Conservation (phyloP, 1,140 invertebrate genomes). For the Pomacea maculata region DNA sequence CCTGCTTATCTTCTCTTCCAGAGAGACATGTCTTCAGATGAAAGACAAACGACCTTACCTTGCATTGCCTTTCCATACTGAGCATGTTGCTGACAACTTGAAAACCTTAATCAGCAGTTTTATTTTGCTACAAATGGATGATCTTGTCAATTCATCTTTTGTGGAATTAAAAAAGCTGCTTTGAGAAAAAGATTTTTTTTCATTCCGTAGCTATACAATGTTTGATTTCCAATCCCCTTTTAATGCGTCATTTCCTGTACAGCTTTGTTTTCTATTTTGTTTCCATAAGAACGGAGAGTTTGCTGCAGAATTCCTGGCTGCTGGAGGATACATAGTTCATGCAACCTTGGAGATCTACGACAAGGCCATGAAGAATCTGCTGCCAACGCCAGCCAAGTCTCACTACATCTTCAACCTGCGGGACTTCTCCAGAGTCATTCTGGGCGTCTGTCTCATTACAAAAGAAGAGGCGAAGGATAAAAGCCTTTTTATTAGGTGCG, state of each 20-base stretch:
- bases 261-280: not conserved
- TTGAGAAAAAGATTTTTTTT: no score
- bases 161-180: no score
- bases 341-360: constrained; percentile 65
- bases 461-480: constrained; percentile 83
- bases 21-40: no score
- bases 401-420: constrained; percentile 67
- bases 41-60: no score
- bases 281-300: constrained; percentile 71
- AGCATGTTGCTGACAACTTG: no score
- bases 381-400: constrained; percentile 66
- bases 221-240: no score
- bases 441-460: constrained; percentile 70
- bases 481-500: constrained; percentile 67
- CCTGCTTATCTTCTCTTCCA: not conserved
- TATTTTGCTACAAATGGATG: no score
- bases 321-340: constrained; percentile 71
- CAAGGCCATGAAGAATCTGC: constrained; percentile 60
- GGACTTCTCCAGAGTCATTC: constrained; percentile 66
- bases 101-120: no score
- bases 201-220: no score
- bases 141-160: no score
- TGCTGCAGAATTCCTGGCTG: constrained; percentile 77
- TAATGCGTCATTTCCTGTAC: no score
- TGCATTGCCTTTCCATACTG: no score